These are phyloP conservation scores for Callocephalon fimbriatum DNA, from an alignment of 2,113 vertebrate species.

Conservation along the genomic window DNA sequence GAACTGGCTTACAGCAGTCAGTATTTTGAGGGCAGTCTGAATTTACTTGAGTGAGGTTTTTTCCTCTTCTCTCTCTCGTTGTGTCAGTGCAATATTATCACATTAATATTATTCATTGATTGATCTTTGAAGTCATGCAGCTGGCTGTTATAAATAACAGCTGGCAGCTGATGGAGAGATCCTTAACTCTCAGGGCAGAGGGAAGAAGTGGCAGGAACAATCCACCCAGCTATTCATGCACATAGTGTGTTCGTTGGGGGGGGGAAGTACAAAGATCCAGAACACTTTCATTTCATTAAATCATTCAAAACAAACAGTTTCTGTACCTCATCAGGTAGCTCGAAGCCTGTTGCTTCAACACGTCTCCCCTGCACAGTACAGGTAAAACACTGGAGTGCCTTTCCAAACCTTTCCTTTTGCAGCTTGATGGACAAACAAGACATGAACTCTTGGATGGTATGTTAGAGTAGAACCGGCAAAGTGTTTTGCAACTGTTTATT, in stretches of 20 bases:
- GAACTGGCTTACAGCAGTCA: neutral
- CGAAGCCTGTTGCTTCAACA: neutral
- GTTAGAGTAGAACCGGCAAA: neutral
- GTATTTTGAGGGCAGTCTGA: neutral
- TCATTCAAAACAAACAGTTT: neutral
- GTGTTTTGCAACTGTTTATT: neutral
- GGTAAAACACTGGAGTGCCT: neutral
- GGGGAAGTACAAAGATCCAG: neutral
- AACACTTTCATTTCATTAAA: neutral
- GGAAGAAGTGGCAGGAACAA: neutral
- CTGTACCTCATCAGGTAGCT: neutral
- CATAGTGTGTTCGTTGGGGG: neutral
- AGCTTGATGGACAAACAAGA: neutral
- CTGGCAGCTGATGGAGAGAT: neutral
- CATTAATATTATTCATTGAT: neutral
- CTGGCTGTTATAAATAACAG: constrained; percentile 18
- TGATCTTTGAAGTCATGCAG: constrained; percentile 26
- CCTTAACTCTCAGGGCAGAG: neutral
- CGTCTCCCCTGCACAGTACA: neutral
- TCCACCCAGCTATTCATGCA: neutral
- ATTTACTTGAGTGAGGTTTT: neutral
- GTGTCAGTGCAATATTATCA: neutral
- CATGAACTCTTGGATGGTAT: neutral
- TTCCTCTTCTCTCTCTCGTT: neutral
- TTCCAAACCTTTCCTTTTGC: neutral